A percentile compares a stretch with the other conserved stretches of the same genome.
These are phyloP conservation scores for Ichneumoninae sp. DNA, from an alignment of 2,888 invertebrate species.

Conservation along the genomic window DNA sequence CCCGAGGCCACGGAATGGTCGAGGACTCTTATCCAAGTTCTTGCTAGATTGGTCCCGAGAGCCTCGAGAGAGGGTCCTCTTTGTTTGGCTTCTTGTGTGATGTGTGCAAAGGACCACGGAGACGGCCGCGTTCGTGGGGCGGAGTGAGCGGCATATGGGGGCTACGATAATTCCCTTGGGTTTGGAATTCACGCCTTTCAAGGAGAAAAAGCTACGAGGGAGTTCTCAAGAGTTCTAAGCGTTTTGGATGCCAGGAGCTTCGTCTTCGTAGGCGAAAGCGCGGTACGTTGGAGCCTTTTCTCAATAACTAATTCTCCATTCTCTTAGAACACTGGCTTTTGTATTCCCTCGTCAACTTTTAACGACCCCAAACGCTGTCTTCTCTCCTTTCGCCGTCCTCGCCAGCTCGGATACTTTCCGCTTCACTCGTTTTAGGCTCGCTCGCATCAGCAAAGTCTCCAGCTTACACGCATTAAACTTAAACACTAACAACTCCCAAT, in stretches of 20 bases:
- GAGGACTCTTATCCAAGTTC: conserved; percentile 24
- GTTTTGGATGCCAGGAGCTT: too few relatives aligned
- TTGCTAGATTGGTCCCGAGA: conserved; percentile 8
- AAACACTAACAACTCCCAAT: background rate
- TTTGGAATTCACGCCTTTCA: background rate
- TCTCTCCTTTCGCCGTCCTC: background rate
- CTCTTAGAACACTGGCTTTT: too few relatives aligned
- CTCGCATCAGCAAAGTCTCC: background rate
- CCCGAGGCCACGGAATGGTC: background rate
- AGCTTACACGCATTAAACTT: background rate
- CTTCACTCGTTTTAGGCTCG: background rate
- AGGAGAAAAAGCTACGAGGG: background rate
- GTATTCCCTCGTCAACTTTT: too few relatives aligned
- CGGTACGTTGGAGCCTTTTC: too few relatives aligned
- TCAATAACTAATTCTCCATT: too few relatives aligned
- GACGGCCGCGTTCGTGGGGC: background rate
- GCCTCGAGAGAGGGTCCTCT: conserved; percentile 4
- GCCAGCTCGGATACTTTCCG: background rate
- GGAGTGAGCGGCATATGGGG: background rate
- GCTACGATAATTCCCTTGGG: background rate
- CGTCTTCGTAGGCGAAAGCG: too few relatives aligned
- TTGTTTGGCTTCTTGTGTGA: conserved; percentile 22
- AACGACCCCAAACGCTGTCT: background rate
- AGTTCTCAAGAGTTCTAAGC: background rate
- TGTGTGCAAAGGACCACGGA: background rate